Evolutionary conservation across 2,888 invertebrate genomes (phyloP).

Genomic region (Chrysolina oricalcia): DNA sequence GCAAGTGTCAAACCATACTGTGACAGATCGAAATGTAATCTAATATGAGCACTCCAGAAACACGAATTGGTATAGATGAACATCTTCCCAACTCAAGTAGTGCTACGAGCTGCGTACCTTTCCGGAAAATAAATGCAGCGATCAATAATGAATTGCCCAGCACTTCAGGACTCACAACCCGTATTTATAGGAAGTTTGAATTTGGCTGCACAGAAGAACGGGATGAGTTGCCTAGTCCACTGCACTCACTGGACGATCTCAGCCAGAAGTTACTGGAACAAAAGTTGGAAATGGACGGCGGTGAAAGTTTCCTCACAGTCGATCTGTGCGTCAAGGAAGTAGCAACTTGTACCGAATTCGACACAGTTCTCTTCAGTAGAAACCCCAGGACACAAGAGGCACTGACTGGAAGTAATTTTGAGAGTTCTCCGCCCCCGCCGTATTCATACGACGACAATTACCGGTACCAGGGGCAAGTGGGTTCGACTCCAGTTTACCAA

Average conservation of each 20-base stretch:
- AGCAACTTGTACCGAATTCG: conserved; percentile 13
- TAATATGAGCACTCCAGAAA: neutral
- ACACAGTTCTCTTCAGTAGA: conserved; percentile 9
- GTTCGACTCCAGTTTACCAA: conserved; percentile 20
- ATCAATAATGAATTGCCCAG: neutral
- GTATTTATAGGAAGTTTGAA: neutral
- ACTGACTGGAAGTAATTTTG: neutral
- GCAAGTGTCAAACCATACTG: neutral
- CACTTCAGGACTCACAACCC: neutral
- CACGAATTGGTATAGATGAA: neutral
- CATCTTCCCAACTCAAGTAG: neutral
- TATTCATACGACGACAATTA: neutral
- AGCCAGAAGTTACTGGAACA: conserved; percentile 18
- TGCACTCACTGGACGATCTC: conserved; percentile 24
- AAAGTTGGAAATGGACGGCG: conserved; percentile 12
- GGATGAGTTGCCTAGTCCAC: neutral
- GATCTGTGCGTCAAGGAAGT: conserved; percentile 25
- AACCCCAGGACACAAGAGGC: conserved; percentile 16
- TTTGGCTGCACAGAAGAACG: neutral
- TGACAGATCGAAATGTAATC: neutral
- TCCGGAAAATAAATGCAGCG: neutral
- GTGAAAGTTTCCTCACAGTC: conserved; percentile 19
- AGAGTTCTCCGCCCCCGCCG: conserved; percentile 3
- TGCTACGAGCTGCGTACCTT: neutral
- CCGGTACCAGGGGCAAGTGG: conserved; percentile 11